A percentile compares a stretch with the other conserved stretches of the same genome.
These are phyloP conservation scores for Poecile atricapillus DNA, from an alignment of 2,113 vertebrate genomes.

Conservation along the genomic window DNA sequence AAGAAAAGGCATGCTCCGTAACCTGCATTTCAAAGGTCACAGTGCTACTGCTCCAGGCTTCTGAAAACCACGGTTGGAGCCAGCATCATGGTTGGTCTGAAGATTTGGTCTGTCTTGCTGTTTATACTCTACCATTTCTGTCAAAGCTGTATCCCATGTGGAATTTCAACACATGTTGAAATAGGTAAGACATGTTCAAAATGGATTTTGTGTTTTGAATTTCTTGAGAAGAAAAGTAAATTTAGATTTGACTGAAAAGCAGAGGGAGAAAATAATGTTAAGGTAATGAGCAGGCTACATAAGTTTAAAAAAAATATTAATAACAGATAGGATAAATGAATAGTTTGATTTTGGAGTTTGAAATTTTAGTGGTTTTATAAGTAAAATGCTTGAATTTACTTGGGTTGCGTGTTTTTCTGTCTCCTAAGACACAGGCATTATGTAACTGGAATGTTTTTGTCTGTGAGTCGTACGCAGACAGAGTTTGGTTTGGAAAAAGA, in stretches of 20 bases:
- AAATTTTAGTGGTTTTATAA: neutral
- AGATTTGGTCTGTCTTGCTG: conserved; percentile 25
- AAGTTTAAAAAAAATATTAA: neutral
- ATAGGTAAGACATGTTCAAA: conserved; percentile 67
- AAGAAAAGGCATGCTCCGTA: neutral
- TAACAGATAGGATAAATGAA: neutral
- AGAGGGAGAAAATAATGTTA: neutral
- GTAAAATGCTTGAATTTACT: neutral
- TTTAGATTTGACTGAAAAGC: neutral
- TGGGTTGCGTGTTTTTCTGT: neutral
- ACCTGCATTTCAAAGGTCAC: conserved; percentile 41
- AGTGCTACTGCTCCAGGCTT: neutral
- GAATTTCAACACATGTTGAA: conserved; percentile 78
- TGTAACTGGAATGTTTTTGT: conserved; percentile 18
- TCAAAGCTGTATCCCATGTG: conserved; percentile 8
- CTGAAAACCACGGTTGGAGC: neutral
- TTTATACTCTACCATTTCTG: conserved; percentile 6
- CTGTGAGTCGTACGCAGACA: neutral
- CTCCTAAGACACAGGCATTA: neutral
- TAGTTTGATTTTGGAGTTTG: neutral
- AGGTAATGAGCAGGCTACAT: neutral
- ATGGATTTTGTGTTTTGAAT: neutral
- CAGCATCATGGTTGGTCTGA: conserved; percentile 50
- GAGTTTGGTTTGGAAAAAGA: neutral
- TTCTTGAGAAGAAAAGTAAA: neutral